Percentiles rank a stretch among this genome's conserved stretches.
Evolutionary conservation across 1,140 invertebrate species (phyloP).

Genomic region (Lucilia sericata): DNA sequence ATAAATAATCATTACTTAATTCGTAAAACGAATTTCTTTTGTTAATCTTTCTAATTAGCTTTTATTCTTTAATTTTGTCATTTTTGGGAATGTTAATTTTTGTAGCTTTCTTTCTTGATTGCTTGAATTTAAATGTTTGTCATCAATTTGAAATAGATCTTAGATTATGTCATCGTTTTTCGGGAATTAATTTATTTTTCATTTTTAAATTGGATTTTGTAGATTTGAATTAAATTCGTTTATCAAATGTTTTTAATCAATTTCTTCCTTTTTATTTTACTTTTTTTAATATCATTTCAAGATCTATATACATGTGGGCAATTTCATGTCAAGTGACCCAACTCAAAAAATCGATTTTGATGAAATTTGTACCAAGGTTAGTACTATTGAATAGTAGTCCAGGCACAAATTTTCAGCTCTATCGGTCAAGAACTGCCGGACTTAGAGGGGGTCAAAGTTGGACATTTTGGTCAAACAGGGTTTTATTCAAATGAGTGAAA

Average conservation of each 20-base stretch:
- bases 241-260: neutral
- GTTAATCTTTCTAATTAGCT: slow-evolving; percentile 9
- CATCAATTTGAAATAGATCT: slow-evolving; percentile 34
- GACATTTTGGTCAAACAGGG: too few relatives aligned
- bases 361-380: too few relatives aligned
- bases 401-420: too few relatives aligned
- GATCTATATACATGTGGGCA: too few relatives aligned
- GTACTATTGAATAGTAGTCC: too few relatives aligned
- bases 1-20: neutral
- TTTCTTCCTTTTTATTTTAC: neutral
- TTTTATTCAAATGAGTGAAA: too few relatives aligned
- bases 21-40: neutral
- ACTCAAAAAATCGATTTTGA: too few relatives aligned
- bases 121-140: slow-evolving; percentile 31
- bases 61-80: neutral
- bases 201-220: neutral
- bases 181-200: too few relatives aligned
- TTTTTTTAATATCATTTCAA: too few relatives aligned
- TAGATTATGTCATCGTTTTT: slow-evolving; percentile 37
- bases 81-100: neutral
- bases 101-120: neutral
- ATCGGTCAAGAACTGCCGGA: too few relatives aligned
- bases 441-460: too few relatives aligned
- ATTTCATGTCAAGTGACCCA: too few relatives aligned
- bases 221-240: neutral